Evolutionary conservation across 1,140 invertebrate genomes (phyloP).

Genomic region (Tenebrio molitor): DNA sequence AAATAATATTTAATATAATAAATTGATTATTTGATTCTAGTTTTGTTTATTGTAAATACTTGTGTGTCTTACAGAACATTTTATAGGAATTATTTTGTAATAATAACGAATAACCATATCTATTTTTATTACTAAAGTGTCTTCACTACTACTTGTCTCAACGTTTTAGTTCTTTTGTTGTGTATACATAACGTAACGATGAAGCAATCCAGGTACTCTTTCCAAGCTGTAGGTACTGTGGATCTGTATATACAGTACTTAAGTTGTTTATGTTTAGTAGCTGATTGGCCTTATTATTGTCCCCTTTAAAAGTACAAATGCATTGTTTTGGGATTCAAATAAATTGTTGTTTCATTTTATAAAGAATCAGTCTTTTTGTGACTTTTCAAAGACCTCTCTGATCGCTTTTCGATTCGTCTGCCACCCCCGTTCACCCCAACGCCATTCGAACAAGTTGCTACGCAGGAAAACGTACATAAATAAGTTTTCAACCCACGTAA

Average conservation of each 20-base stretch:
- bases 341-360: constrained; percentile 48
- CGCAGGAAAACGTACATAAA: too few species aligned
- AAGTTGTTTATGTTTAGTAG: constrained; percentile 17
- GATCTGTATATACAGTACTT: constrained; percentile 31
- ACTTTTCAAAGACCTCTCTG: too few species aligned
- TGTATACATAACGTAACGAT: constrained; percentile 11
- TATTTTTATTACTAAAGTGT: constrained; percentile 61
- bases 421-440: too few species aligned
- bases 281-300: constrained; percentile 46
- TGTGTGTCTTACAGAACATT: constrained; percentile 52
- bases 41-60: constrained; percentile 57
- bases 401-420: too few species aligned
- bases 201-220: constrained; percentile 12
- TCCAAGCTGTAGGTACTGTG: constrained; percentile 4
- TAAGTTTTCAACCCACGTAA: too few species aligned
- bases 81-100: constrained; percentile 60
- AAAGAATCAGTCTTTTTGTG: constrained; percentile 18
- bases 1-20: constrained; percentile 66
- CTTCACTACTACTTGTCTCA: constrained; percentile 48
- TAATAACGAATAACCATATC: constrained; percentile 57
- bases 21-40: constrained; percentile 57
- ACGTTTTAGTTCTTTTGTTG: constrained; percentile 25
- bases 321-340: constrained; percentile 44
- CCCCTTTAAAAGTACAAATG: constrained; percentile 42
- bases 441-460: too few species aligned